Evolutionary conservation across 2,113 vertebrate species (phyloP), one percentile per base, ranked within the genome.

Genomic region (Passer domesticus): DNA sequence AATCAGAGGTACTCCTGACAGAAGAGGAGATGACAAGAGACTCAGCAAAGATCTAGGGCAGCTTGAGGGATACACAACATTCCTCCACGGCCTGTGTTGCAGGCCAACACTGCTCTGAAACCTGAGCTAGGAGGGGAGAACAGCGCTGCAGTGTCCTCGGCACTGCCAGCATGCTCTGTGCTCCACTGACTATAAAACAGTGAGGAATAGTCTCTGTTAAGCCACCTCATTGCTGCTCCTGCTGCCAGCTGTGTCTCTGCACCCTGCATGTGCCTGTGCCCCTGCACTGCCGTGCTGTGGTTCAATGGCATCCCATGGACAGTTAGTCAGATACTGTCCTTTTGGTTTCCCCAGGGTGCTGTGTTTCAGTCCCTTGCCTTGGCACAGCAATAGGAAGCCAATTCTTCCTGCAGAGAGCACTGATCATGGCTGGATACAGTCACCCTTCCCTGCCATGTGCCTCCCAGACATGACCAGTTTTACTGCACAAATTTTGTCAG

Each of bases 101-200:
- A 64, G 89, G 23, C 24, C 39, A 80, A 39, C 6, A 7, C 62
- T 59, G 52, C 67, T 89, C 62, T 79, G 60, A 78, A 78, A 82
- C 18, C n/a, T 37, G 30, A 50, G 23, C 31, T 28, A 39, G 68
- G 22, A 92, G 43, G 11, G 11, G 15, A 78, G 44, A 44, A 69
- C 25, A 52, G 75, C 0, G 1, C 44, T 0, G 0, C 63, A 49
- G 44, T 7, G 5, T 17, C 46, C 33, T 69, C 0, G 0, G 37
- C 43, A 59, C 73, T 62, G 68, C 72, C 2, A 2, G 52, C 31
- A 62, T 0, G 3, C 41, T 81, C 59, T 77, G 35, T 1, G 5
- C 69, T 52, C 23, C 37, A 15, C 59, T 28, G 59, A 27, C 44
- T 43, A 22, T 12, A 76, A 83, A 50, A 13, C 10, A 18, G 55